Evolutionary conservation across 2,797 vertebrate genomes (phyloP).

Genomic region (Melanotaenia nigrans): DNA sequence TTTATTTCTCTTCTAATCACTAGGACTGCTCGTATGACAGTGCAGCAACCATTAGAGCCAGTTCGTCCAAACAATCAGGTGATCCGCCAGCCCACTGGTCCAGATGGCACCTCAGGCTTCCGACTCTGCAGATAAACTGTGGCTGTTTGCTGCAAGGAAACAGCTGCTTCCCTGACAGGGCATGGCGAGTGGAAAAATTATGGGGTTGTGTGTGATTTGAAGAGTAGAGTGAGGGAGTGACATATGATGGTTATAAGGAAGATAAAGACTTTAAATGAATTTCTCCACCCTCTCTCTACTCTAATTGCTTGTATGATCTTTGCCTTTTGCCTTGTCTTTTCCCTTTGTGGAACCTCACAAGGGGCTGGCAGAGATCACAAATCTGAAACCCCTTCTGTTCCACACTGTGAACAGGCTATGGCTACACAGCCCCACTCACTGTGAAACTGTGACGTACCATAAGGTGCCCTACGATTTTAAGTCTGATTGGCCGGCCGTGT

Average conservation of each 20-base stretch:
- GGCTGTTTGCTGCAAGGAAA: conserved; percentile 45
- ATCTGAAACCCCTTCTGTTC: conserved; percentile 64
- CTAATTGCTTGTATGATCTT: conserved; percentile 65
- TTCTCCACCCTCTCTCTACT: conserved; percentile 67
- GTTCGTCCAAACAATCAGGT: conserved; percentile 87
- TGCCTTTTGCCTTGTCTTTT: conserved; percentile 69
- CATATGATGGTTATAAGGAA: conserved; percentile 42
- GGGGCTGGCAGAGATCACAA: conserved; percentile 66
- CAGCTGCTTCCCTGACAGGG: conserved; percentile 36
- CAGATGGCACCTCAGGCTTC: conserved; percentile 95
- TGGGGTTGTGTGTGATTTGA: conserved; percentile 57
- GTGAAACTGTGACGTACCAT: conserved; percentile 88
- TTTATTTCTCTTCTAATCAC: conserved; percentile 15
- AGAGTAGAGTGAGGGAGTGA: conserved; percentile 63
- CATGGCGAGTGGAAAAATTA: conserved; percentile 42
- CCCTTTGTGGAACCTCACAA: conserved; percentile 54
- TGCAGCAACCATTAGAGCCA: conserved; percentile 77
- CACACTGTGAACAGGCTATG: conserved; percentile 72
- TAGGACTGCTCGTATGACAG: conserved; percentile 69
- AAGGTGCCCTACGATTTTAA: conserved; percentile 81
- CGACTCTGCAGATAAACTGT: conserved; percentile 80
- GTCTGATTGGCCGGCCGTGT: conserved; percentile 73
- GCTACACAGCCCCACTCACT: conserved; percentile 86
- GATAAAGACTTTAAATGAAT: conserved; percentile 52
- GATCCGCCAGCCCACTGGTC: conserved; percentile 93